A percentile compares a stretch with the other conserved stretches of the same genome.
phyloP scores from a whole-genome alignment of 1,140 invertebrate genomes.

The Leptonema lineaticorne region DNA sequence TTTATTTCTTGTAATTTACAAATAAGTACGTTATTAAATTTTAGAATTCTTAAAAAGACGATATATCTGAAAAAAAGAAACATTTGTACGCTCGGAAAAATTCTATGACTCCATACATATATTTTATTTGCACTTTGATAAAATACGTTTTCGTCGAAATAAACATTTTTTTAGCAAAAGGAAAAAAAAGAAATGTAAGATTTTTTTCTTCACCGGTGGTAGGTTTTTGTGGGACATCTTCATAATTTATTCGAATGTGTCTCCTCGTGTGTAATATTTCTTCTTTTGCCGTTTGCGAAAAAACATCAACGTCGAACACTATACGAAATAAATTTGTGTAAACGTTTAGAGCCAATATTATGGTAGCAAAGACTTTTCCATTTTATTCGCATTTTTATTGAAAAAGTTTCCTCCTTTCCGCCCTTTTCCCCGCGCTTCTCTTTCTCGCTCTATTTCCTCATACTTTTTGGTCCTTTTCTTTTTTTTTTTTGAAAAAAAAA shows the following conservation, averaged over 20 bases:
- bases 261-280: neutral
- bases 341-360: neutral
- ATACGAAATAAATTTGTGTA: neutral
- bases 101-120: neutral
- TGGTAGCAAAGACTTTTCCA: neutral
- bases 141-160: neutral
- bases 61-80: neutral
- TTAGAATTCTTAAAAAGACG: neutral
- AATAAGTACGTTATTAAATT: too few relatives aligned
- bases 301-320: neutral
- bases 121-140: neutral
- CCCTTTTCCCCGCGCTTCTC: neutral
- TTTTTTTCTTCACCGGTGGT: too few relatives aligned
- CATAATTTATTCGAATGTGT: neutral
- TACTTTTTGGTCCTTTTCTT: too few relatives aligned
- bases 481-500: neutral
- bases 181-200: too few relatives aligned
- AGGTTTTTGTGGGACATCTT: neutral
- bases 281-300: neutral
- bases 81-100: too few relatives aligned
- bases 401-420: neutral
- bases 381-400: constrained; percentile 5
- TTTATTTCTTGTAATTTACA: too few relatives aligned
- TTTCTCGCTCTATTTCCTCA: neutral
- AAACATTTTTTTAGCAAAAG: too few relatives aligned